A percentile compares a stretch with the other conserved stretches of the same genome.
phyloP scores from a whole-genome alignment of 2,113 vertebrate genomes.

The Orcinus orca region DNA sequence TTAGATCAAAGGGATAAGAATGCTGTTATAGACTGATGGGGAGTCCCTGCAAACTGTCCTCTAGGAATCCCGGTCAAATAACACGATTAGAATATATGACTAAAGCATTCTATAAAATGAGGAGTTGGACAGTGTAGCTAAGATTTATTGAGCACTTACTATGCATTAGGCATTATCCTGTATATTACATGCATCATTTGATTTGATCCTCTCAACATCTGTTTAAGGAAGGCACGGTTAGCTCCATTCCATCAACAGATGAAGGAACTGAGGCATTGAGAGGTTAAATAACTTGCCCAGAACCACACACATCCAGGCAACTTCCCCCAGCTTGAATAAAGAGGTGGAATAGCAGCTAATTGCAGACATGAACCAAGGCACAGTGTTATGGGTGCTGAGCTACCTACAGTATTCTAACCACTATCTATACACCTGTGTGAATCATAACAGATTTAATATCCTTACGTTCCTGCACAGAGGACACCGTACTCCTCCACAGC shows the following conservation, averaged over 20 bases:
- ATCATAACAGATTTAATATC: background rate
- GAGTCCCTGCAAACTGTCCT: background rate
- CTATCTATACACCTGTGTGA: background rate
- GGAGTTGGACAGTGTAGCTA: background rate
- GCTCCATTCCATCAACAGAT: background rate
- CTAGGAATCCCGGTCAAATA: background rate
- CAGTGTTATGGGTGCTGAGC: rapidly evolving
- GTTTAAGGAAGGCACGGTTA: background rate
- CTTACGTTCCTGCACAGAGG: background rate
- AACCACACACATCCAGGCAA: background rate
- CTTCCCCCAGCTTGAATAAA: background rate
- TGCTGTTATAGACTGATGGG: background rate
- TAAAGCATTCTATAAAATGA: background rate
- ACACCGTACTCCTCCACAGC: background rate
- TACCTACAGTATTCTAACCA: background rate
- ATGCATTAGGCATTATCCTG: background rate
- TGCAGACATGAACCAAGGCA: background rate
- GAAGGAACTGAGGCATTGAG: background rate
- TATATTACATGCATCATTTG: background rate
- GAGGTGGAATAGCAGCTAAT: background rate
- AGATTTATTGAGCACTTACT: background rate
- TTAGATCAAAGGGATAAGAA: background rate
- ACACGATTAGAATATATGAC: background rate
- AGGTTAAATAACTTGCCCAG: background rate
- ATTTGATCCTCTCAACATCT: background rate